Base-by-base conservation (phyloP, 2,888 invertebrate genomes). In the Tenthredo livida region DNA sequence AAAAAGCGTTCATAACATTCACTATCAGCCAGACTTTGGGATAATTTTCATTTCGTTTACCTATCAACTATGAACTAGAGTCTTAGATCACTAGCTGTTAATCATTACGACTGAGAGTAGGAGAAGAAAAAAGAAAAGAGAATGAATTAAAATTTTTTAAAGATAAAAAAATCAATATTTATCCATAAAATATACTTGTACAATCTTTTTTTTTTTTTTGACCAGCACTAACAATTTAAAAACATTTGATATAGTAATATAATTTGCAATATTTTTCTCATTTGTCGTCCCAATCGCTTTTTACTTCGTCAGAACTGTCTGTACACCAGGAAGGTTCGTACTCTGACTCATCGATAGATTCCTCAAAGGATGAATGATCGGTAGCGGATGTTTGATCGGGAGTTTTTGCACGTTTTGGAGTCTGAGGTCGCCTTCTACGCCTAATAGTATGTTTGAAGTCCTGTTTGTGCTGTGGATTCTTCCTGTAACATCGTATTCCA, bases 401-500 rank as follows among this genome's bases (percentile, higher is more conserved):
- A 33, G 75, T 58, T 25, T 70, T n/a, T 37, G 70, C 84, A n/a
- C 85, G 65, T 47, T 86, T 86, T 33, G 86, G 87, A n/a, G 88
- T 87, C 85, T 84, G 88, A 85, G 87, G 86, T 85, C 93, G 87
- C 78, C 86, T 86, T 87, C 85, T 84, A 4, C 87, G 86, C 37
- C 72, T 50, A 7, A 85, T 84, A 4, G 88, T 89, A 87, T 94
- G 94, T 17, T 94, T 92, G 91, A 94, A 96, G 78, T 94, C 91
- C 85, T 90, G 90, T 91, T 94, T 94, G 91, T 96, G 96, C 0
- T 95, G 93, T 43, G 94, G 93, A 92, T 96, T 96, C 78, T 92
- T 94, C 61, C 95, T 94, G 87, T 94, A 94, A 91, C 96, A 96
- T 6, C 89, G 88, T 12, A 92, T 92, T 1, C 96, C 96, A 90